phyloP scores from a whole-genome alignment of 2,113 vertebrate genomes.

The Osmerus eperlanus region DNA sequence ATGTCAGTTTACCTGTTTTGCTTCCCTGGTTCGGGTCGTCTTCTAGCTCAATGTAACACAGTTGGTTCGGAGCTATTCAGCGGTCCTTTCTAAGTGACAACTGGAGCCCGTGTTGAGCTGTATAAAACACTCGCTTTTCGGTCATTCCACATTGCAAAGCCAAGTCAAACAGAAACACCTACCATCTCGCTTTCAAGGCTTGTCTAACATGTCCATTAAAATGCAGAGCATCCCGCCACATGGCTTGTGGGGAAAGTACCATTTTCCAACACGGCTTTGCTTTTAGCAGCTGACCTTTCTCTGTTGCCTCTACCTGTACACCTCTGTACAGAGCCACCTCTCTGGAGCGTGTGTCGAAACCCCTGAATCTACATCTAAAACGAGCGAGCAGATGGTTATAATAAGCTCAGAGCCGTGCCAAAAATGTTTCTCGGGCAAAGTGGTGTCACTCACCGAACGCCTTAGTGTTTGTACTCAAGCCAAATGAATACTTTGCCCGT shows the following conservation, averaged over 20 bases:
- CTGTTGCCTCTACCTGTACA: constrained; percentile 7
- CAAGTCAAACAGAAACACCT: constrained; percentile 30
- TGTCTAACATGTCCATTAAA: constrained; percentile 49
- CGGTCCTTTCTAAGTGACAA: too few species aligned
- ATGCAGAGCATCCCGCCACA: constrained; percentile 22
- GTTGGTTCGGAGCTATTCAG: too few species aligned
- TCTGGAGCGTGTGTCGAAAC: constrained; percentile 4
- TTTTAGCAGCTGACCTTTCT: constrained; percentile 60
- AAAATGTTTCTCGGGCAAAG: constrained; percentile 28
- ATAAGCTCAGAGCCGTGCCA: constrained; percentile 10
- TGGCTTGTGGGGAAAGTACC: constrained; percentile 27
- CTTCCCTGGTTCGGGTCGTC: too few species aligned
- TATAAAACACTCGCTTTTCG: background rate
- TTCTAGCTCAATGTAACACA: too few species aligned
- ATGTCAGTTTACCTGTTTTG: too few species aligned
- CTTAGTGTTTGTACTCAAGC: background rate
- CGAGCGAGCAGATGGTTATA: constrained; percentile 29
- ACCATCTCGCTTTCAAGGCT: constrained; percentile 22
- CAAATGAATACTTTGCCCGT: constrained; percentile 14
- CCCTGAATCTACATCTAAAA: constrained; percentile 22
- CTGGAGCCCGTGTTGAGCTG: background rate
- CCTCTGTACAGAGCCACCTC: constrained; percentile 9
- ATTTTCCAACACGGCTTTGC: constrained; percentile 47
- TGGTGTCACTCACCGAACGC: constrained; percentile 24
- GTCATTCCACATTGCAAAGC: constrained; percentile 6